These are phyloP conservation scores for Mormyrops attenuatus DNA, from an alignment of 2,797 vertebrate genomes.

Conservation along the genomic window DNA sequence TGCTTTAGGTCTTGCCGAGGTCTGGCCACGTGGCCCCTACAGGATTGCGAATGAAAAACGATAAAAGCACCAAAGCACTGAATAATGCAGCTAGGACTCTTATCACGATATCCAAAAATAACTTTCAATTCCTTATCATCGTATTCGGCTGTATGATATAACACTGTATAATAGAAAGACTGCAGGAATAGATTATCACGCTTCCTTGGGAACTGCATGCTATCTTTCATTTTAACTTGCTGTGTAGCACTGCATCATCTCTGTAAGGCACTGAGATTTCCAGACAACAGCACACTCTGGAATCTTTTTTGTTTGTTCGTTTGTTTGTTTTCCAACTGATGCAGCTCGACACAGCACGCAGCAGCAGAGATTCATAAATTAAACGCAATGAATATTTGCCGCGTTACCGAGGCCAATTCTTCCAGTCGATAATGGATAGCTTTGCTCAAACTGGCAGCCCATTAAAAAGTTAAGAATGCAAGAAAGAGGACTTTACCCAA, in stretches of 20 bases:
- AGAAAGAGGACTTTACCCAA: constrained; percentile 11
- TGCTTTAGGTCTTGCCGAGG: neutral
- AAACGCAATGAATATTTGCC: neutral
- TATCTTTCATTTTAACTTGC: constrained; percentile 2
- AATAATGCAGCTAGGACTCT: constrained; percentile 5
- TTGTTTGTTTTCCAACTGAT: neutral
- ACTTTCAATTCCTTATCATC: constrained; percentile 4
- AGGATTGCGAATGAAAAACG: neutral
- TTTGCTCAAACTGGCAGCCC: constrained; percentile 15
- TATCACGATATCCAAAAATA: constrained; percentile 11
- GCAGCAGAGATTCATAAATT: constrained; percentile 18
- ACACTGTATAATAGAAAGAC: neutral
- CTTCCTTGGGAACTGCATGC: neutral
- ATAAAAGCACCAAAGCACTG: neutral
- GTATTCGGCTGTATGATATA: constrained; percentile 4
- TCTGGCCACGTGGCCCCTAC: neutral
- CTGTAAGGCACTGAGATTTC: neutral
- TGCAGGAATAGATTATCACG: neutral
- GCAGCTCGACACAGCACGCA: neutral
- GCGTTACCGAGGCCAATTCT: constrained; percentile 7
- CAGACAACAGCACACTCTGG: neutral
- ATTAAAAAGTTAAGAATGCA: constrained; percentile 21
- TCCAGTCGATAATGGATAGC: neutral
- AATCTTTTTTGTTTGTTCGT: neutral
- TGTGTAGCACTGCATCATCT: neutral